phyloP scores from a whole-genome alignment of 2,797 vertebrate species.

The Neosalanx taihuensis region DNA sequence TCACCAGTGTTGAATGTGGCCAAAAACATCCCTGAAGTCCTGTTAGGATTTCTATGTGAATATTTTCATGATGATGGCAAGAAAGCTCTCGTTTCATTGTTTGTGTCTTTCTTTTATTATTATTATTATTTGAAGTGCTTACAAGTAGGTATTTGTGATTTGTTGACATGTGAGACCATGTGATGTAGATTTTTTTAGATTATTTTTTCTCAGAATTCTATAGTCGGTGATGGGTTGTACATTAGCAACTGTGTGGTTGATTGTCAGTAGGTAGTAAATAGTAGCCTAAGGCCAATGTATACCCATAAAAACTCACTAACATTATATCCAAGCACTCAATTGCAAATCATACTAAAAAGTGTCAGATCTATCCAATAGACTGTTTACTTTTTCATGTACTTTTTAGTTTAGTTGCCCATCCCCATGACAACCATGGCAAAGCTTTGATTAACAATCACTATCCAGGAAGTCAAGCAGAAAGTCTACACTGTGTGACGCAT shows the following conservation, averaged over 20 bases:
- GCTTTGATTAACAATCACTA: neutral
- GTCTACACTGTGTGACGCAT: neutral
- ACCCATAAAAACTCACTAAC: conserved; percentile 17
- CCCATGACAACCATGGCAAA: conserved; percentile 13
- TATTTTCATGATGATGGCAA: conserved; percentile 28
- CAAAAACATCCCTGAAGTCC: neutral
- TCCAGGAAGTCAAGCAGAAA: neutral
- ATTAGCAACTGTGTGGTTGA: conserved; percentile 36
- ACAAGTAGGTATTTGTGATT: conserved; percentile 47
- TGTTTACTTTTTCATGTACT: neutral
- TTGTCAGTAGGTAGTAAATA: conserved; percentile 36
- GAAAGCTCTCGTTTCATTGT: conserved; percentile 19
- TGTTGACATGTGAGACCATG: conserved; percentile 44
- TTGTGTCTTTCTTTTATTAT: conserved; percentile 1
- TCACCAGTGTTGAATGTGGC: neutral
- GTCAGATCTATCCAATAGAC: neutral
- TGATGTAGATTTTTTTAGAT: conserved; percentile 27
- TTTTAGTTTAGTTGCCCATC: conserved; percentile 4
- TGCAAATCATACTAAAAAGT: too few relatives aligned
- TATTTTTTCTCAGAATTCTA: conserved; percentile 19
- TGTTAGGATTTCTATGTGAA: neutral
- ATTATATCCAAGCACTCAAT: neutral
- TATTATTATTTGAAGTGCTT: conserved; percentile 31
- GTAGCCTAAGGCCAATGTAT: conserved; percentile 32
- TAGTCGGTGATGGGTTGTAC: conserved; percentile 29